These are phyloP conservation scores for Cyclura pinguis DNA, from an alignment of 2,797 vertebrate species.

Conservation along the genomic window DNA sequence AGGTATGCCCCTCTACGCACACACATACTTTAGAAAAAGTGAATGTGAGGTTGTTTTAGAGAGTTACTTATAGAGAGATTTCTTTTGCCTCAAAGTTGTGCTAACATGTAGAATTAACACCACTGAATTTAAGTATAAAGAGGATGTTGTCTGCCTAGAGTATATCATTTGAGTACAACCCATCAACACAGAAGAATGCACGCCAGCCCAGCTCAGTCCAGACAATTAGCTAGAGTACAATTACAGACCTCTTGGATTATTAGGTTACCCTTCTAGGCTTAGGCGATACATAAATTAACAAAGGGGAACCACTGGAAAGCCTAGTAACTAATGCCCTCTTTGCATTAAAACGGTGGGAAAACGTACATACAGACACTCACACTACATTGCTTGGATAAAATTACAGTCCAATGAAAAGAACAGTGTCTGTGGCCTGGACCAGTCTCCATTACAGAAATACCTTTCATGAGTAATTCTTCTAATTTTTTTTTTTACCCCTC, in stretches of 20 bases:
- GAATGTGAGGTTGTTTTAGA: not conserved
- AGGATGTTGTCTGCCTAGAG: not conserved
- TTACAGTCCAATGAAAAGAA: conserved; percentile 68
- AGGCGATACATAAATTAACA: conserved; percentile 59
- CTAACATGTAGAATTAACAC: conserved; percentile 29
- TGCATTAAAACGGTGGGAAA: conserved; percentile 72
- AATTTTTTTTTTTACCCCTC: not conserved
- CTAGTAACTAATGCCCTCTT: conserved; percentile 52
- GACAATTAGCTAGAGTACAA: conserved; percentile 45
- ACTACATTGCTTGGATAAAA: conserved; percentile 55
- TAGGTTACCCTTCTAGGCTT: conserved; percentile 63
- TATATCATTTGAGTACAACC: conserved; percentile 25
- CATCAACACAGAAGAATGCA: not conserved
- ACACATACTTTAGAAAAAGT: no score
- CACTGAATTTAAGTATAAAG: conserved; percentile 41
- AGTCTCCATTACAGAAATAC: conserved; percentile 53
- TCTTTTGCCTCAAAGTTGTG: conserved; percentile 1
- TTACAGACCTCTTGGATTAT: conserved; percentile 63
- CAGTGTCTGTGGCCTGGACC: conserved; percentile 53
- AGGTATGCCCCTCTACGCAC: no score
- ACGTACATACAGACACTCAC: conserved; percentile 69
- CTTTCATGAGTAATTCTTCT: conserved; percentile 56
- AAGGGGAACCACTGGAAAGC: conserved; percentile 60
- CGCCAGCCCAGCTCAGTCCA: conserved; percentile 28
- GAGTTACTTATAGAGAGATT: conserved; percentile 36